A percentile compares a stretch with the other conserved stretches of the same genome.
phyloP scores from a whole-genome alignment of 2,888 invertebrate species.

The Rhodophaea formosa region DNA sequence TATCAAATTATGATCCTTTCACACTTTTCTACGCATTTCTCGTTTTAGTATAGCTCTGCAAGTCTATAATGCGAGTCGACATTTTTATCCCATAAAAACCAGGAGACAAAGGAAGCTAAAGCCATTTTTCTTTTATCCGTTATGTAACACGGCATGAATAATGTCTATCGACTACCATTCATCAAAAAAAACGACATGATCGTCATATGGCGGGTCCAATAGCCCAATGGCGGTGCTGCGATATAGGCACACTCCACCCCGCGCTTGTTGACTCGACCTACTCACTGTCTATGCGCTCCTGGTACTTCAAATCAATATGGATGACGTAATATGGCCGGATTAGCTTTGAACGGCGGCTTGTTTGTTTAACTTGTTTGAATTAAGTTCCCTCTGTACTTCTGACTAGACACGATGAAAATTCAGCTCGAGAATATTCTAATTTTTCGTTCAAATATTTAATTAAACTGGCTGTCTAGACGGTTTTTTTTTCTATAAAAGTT shows the following conservation, averaged over 20 bases:
- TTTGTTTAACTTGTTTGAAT: background rate
- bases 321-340: conserved; percentile 43
- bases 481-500: background rate
- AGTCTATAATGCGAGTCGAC: too few relatives aligned
- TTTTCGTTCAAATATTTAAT: background rate
- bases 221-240: conserved; percentile 1
- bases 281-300: conserved; percentile 44
- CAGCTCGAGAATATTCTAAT: background rate
- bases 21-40: too few relatives aligned
- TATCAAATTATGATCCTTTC: too few relatives aligned
- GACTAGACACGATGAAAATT: background rate
- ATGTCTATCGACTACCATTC: background rate
- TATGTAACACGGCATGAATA: background rate
- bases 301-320: conserved; percentile 41
- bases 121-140: background rate
- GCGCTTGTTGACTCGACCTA: conserved; percentile 29
- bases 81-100: background rate
- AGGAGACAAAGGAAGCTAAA: background rate
- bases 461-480: background rate
- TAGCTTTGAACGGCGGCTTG: background rate
- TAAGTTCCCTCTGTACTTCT: background rate
- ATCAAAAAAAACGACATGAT: conserved; percentile 3
- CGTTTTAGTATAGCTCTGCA: too few relatives aligned
- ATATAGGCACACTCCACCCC: conserved; percentile 11
- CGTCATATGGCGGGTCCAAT: conserved; percentile 1